A percentile compares a stretch with the other conserved stretches of the same genome.
Conservation (phyloP, 2,797 vertebrate genomes). For the Scomberomorus guttatus region DNA sequence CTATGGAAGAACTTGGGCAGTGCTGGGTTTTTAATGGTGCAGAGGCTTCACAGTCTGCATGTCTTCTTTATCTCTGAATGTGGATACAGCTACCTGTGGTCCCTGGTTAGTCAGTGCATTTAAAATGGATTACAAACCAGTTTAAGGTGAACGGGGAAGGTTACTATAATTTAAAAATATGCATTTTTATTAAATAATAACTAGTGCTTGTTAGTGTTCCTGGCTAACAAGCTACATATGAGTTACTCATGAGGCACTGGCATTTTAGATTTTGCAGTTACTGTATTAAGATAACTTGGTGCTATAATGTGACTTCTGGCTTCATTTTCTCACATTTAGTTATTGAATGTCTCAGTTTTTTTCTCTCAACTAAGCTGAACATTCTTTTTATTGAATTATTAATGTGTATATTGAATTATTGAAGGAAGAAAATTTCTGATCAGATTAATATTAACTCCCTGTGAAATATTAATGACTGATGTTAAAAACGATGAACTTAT, state of each 20-base stretch:
- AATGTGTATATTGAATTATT: constrained; percentile 84
- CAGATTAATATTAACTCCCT: constrained; percentile 86
- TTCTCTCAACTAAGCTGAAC: constrained; percentile 65
- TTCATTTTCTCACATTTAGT: constrained; percentile 55
- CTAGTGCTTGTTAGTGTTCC: not conserved
- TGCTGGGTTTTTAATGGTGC: constrained; percentile 36
- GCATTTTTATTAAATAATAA: not conserved
- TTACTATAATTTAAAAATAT: not conserved
- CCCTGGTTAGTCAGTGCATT: constrained; percentile 29
- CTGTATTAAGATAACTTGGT: constrained; percentile 26
- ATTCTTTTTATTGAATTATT: constrained; percentile 86
- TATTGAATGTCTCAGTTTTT: constrained; percentile 58
- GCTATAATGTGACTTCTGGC: constrained; percentile 33
- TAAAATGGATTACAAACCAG: constrained; percentile 41
- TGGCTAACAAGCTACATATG: not conserved
- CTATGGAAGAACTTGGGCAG: constrained; percentile 56
- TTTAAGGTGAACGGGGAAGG: constrained; percentile 35
- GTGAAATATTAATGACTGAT: constrained; percentile 83
- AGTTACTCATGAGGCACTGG: not conserved
- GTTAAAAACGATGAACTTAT: constrained; percentile 77
- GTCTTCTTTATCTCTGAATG: constrained; percentile 54
- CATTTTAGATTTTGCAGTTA: constrained; percentile 4
- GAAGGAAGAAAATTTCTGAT: constrained; percentile 86
- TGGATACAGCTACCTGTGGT: constrained; percentile 39
- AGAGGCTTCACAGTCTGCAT: constrained; percentile 36